A percentile compares a stretch with the other conserved stretches of the same genome.
phyloP scores from a whole-genome alignment of 1,140 invertebrate genomes.

The Caenorhabditis elegans region DNA sequence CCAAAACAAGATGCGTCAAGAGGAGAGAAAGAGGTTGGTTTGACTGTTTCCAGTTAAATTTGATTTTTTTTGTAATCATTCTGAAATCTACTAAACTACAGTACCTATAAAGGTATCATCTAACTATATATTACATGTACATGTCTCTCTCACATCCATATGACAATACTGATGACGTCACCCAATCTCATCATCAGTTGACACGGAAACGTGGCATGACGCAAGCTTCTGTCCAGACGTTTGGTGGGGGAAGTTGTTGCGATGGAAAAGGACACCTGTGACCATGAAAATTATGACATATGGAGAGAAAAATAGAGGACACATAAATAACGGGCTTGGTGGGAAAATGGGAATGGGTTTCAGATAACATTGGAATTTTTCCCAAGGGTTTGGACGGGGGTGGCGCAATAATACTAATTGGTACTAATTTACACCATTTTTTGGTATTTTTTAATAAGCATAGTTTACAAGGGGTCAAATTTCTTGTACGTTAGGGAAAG shows the following conservation, averaged over 20 bases:
- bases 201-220: constrained; percentile 21
- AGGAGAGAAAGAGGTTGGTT: constrained; percentile 29
- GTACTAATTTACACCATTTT: not conserved
- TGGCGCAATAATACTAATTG: constrained; percentile 19
- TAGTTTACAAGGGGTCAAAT: no score
- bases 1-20: constrained; percentile 10
- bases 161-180: not conserved
- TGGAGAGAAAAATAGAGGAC: not conserved
- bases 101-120: not conserved
- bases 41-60: not conserved
- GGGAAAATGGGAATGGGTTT: not conserved
- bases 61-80: no score
- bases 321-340: no score
- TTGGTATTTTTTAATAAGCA: no score
- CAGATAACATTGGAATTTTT: not conserved
- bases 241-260: not conserved
- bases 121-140: no score
- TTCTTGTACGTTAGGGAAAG: no score
- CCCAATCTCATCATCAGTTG: not conserved
- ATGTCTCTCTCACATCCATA: not conserved
- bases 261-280: not conserved
- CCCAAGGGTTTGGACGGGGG: not conserved
- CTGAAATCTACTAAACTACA: no score
- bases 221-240: not conserved
- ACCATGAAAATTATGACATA: not conserved